Evolutionary conservation across 2,888 invertebrate species (phyloP), one percentile per base, ranked within the genome.

Genomic region (Dendrolimus houi): DNA sequence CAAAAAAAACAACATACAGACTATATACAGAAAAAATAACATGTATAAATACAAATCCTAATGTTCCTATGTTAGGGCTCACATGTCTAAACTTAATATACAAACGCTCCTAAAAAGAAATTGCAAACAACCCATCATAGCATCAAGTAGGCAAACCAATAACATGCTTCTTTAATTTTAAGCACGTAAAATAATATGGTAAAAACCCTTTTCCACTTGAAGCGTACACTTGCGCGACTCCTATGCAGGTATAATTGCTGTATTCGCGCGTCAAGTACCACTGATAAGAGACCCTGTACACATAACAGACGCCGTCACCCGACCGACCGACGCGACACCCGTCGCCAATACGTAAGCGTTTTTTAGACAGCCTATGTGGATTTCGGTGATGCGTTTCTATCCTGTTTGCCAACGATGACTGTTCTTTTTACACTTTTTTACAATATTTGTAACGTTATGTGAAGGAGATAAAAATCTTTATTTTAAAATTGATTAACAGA

Each of bases 191-290:
- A 75, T 72, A 77, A 79, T 77, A 1, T 9, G 66, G 71, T 74
- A 29, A 29, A 29, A 29, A 72, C 79, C 83, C 83, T 79, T 79
- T 79, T 79, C 64, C 66, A 73, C 69, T 66, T 80, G 72, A 75
- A 83, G 82, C 80, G 79, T 69, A 60, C 59, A 66, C 59, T 66
- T 67, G 59, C 60, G 67, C 69, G 75, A 75, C 75, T 79, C 71
- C 72, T 59, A 71, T 68, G 77, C 84, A 81, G 79, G 83, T 85
- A 85, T 47, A 47, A 47, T 77, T 81, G 80, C 78, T 60, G 70
- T 76, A 67, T 75, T 75, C 71, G 73, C 71, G 68, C 72, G 73
- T 79, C 81, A 80, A 84, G 81, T 82, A 71, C 69, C 58, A 56
- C 64, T 75, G 77, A 83, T 79, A 81, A 83, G 71, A 61, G 65